These are phyloP conservation scores for Drosophila setosimentum DNA, from an alignment of 2,888 invertebrate genomes.

Conservation along the genomic window DNA sequence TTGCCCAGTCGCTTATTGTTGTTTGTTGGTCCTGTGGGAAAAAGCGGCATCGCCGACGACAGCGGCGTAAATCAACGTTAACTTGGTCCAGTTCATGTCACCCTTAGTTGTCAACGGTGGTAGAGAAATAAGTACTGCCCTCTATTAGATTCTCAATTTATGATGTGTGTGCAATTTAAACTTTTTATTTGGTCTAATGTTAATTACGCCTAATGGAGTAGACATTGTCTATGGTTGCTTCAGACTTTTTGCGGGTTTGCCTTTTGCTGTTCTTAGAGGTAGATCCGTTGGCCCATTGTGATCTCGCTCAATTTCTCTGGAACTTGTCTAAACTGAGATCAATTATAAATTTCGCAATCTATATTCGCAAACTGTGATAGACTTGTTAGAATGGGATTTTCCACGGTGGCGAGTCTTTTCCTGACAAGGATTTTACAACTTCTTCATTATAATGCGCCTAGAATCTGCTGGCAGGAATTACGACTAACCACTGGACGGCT, in stretches of 20 bases:
- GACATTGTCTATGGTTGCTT: not conserved
- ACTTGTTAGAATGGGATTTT: no score
- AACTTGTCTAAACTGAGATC: no score
- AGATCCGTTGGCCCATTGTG: no score
- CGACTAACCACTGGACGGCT: no score
- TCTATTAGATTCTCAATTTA: slow-evolving; percentile 56
- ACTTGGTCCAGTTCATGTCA: slow-evolving; percentile 50
- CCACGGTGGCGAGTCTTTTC: no score
- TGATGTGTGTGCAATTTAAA: slow-evolving; percentile 75
- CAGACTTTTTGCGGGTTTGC: not conserved
- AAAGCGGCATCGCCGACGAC: slow-evolving; percentile 22
- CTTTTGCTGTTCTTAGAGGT: not conserved
- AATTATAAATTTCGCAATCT: no score
- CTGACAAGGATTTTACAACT: no score
- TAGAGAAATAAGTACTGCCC: slow-evolving; percentile 1
- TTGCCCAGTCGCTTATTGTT: slow-evolving; percentile 57
- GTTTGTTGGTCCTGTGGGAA: slow-evolving; percentile 72
- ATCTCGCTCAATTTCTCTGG: no score
- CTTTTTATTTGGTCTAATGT: slow-evolving; percentile 60
- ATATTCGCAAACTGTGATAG: no score
- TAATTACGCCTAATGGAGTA: slow-evolving; percentile 42
- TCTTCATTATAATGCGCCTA: no score
- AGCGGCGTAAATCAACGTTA: slow-evolving; percentile 72
- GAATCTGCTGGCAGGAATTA: no score
- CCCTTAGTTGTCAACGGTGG: slow-evolving; percentile 34